phyloP scores from a whole-genome alignment of 2,113 vertebrate species.

The Nansenia antarctica region DNA sequence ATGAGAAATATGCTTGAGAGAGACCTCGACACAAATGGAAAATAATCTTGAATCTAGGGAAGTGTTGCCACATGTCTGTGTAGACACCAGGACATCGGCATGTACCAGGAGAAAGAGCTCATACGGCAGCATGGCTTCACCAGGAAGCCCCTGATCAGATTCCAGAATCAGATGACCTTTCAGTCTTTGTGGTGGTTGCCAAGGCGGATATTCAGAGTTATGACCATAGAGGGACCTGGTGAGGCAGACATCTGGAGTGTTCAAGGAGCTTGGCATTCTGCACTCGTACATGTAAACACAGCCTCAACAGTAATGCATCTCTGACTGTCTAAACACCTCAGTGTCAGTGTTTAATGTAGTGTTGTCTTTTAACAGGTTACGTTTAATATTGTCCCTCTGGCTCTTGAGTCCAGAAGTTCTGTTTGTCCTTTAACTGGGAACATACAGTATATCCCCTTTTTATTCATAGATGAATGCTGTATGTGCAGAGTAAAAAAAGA shows the following conservation, averaged over 20 bases:
- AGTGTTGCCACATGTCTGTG: slow-evolving; percentile 68
- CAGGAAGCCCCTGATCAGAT: slow-evolving; percentile 49
- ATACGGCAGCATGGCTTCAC: slow-evolving; percentile 42
- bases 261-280: slow-evolving; percentile 16
- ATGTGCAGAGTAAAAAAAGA: too few species aligned
- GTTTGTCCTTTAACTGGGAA: too few species aligned
- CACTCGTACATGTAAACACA: slow-evolving; percentile 6
- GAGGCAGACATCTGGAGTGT: slow-evolving; percentile 20
- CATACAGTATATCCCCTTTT: too few species aligned
- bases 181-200: slow-evolving; percentile 30
- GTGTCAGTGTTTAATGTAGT: too few species aligned
- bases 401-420: too few species aligned
- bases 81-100: slow-evolving; percentile 49
- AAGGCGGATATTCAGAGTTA: slow-evolving; percentile 31
- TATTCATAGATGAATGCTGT: too few species aligned
- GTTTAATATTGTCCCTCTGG: too few species aligned
- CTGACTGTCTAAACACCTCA: background rate
- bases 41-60: slow-evolving; percentile 51
- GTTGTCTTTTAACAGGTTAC: too few species aligned
- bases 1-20: slow-evolving; percentile 28
- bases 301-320: background rate
- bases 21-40: slow-evolving; percentile 59
- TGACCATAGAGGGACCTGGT: slow-evolving; percentile 8
- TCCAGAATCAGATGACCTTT: slow-evolving; percentile 52
- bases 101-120: slow-evolving; percentile 54